Evolutionary conservation across 2,113 vertebrate genomes (phyloP).

Genomic region (Mormyrus iriodes): DNA sequence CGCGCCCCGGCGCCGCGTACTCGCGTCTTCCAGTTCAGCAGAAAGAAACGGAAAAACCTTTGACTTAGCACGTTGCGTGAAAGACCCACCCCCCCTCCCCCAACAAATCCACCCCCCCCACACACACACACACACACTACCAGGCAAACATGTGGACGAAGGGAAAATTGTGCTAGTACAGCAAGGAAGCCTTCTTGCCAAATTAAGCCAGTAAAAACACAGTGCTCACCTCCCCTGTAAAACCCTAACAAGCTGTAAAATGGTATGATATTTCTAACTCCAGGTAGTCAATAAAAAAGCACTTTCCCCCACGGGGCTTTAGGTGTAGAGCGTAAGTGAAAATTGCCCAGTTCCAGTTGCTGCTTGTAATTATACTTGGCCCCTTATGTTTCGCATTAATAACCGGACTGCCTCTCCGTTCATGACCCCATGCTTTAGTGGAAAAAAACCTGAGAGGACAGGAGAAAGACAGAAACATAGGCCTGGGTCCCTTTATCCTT

Average conservation of each 20-base stretch:
- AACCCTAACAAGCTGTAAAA: slow-evolving; percentile 34
- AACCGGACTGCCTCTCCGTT: not conserved
- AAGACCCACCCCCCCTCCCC: slow-evolving; percentile 3
- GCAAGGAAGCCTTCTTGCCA: slow-evolving; percentile 59
- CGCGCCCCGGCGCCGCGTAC: slow-evolving; percentile 15
- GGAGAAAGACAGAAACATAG: not conserved
- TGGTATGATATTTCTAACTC: slow-evolving; percentile 29
- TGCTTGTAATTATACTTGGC: not conserved
- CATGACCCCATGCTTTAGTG: not conserved
- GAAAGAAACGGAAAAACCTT: slow-evolving; percentile 46
- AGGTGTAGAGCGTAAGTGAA: not conserved
- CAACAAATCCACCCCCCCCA: not conserved
- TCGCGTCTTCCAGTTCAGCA: slow-evolving; percentile 46
- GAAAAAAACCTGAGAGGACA: not conserved
- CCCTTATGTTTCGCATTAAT: not conserved
- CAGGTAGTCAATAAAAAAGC: slow-evolving; percentile 30
- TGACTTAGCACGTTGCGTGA: slow-evolving; percentile 40
- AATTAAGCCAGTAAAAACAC: slow-evolving; percentile 62
- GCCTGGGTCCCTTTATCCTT: not conserved
- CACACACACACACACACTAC: not conserved
- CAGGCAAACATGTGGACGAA: slow-evolving; percentile 55
- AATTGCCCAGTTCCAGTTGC: slow-evolving; percentile 15
- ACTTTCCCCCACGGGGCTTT: slow-evolving; percentile 13
- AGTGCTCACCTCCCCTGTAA: slow-evolving; percentile 42
- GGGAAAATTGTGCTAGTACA: slow-evolving; percentile 63